Evolutionary conservation across 2,113 vertebrate genomes (phyloP), one percentile per base, ranked within the genome.

Genomic region (Barnardius zonarius): DNA sequence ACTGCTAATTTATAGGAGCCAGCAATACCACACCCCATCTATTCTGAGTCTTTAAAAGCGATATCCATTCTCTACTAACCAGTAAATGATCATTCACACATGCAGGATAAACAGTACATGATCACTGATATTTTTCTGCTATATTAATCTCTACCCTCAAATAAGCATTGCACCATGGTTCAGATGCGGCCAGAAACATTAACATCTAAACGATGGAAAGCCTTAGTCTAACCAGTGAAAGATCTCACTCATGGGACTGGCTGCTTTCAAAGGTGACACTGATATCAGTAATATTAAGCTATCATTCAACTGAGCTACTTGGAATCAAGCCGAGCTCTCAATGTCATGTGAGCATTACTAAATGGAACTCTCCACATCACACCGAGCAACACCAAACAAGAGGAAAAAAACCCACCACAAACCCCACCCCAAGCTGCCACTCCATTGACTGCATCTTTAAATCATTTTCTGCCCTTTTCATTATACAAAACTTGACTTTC

Each of bases 331-430:
- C 37, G 44, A 92, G 46, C 10, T 66, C 86, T 24, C 44, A 54
- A 54, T 46, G 63, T 46, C 82, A 7, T 0, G 6, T 25, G 31
- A 57, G 10, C n/a, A 17, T 61, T 28, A 43, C 25, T 20, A 52
- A 61, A 84, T 18, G 16, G n/a, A 59, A 74, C 55, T 67, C 13
- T 27, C 3, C 0, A 23, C 2, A 0, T 41, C 49, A 64, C 12
- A 9, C 7, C 0, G 0, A 77, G 41, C 15, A 74, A 74, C 82
- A 82, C 10, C 2, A 37, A 76, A 37, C 7, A 4, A 25, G 27
- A 63, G 12, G 20, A 20, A 64, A 37, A 4, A 33, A 41, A 22
- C 0, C 20, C 33, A 35, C 33, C 57, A 49, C 16, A 48, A 27
- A 39, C 39, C 39, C 39, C 44, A 83, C 67, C 20, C 20, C 51